phyloP scores from a whole-genome alignment of 2,113 vertebrate genomes.

The Lagenorhynchus albirostris region DNA sequence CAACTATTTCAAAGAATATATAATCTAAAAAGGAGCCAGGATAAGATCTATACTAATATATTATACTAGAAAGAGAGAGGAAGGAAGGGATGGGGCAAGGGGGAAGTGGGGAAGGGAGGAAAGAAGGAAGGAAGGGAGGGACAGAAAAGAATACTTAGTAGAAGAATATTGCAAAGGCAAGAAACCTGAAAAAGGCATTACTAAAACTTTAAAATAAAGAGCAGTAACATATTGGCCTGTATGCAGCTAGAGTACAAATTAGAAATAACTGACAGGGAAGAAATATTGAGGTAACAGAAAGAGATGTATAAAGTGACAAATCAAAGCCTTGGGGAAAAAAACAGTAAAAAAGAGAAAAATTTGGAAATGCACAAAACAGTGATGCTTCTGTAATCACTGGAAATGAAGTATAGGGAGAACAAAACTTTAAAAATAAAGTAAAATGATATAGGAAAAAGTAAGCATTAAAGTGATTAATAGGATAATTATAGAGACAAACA shows the following conservation, averaged over 20 bases:
- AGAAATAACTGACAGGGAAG: background rate
- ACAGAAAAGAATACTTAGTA: background rate
- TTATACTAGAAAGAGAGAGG: background rate
- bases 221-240: background rate
- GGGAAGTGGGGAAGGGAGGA: background rate
- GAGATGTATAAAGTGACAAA: background rate
- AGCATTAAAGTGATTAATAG: background rate
- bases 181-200: background rate
- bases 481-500: background rate
- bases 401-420: background rate
- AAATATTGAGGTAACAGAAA: background rate
- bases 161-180: background rate
- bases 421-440: background rate
- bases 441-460: background rate
- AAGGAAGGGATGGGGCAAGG: fast-evolving
- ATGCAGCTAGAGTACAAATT: background rate
- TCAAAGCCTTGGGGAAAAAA: background rate
- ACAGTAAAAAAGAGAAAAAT: background rate
- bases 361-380: background rate
- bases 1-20: background rate
- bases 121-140: no score
- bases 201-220: background rate
- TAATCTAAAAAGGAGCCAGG: background rate
- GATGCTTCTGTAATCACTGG: background rate
- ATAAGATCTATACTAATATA: background rate